These are phyloP conservation scores for Chromoteleia sp. DNA, from an alignment of 2,888 invertebrate genomes.

Conservation along the genomic window DNA sequence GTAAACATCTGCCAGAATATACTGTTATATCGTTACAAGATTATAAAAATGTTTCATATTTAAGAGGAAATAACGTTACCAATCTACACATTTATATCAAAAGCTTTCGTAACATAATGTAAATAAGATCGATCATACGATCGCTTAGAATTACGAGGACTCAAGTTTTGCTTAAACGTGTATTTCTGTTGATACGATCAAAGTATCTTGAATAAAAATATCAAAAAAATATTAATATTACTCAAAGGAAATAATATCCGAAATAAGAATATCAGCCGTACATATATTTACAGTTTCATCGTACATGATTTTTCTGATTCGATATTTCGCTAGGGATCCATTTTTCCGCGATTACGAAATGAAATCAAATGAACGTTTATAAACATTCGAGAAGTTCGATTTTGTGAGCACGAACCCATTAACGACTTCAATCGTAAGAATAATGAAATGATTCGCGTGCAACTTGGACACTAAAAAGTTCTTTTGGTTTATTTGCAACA, in stretches of 20 bases:
- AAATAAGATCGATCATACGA: too few relatives aligned
- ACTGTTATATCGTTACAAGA: conserved; percentile 9
- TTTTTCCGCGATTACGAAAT: too few relatives aligned
- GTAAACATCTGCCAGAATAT: too few relatives aligned
- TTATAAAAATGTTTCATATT: conserved; percentile 26
- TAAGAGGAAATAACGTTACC: conserved; percentile 24
- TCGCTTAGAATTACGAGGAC: neutral
- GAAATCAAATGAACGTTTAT: neutral
- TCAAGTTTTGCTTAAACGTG: neutral
- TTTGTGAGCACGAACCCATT: conserved; percentile 44
- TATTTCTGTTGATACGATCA: neutral
- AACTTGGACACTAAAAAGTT: conserved; percentile 49
- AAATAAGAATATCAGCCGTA: too few relatives aligned
- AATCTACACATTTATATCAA: conserved; percentile 34
- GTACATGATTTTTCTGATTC: too few relatives aligned
- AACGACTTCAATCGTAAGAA: conserved; percentile 54
- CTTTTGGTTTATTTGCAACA: conserved; percentile 69
- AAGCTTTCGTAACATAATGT: conserved; percentile 24
- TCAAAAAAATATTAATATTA: too few relatives aligned
- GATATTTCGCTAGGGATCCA: too few relatives aligned
- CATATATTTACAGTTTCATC: too few relatives aligned
- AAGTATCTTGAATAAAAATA: too few relatives aligned
- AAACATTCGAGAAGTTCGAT: conserved; percentile 26
- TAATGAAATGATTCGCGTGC: conserved; percentile 62
- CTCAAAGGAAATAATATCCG: too few relatives aligned